Percentiles rank a stretch among this genome's conserved stretches.
Conservation (phyloP, 2,888 invertebrate genomes). For the Sarcophaga rosellei region DNA sequence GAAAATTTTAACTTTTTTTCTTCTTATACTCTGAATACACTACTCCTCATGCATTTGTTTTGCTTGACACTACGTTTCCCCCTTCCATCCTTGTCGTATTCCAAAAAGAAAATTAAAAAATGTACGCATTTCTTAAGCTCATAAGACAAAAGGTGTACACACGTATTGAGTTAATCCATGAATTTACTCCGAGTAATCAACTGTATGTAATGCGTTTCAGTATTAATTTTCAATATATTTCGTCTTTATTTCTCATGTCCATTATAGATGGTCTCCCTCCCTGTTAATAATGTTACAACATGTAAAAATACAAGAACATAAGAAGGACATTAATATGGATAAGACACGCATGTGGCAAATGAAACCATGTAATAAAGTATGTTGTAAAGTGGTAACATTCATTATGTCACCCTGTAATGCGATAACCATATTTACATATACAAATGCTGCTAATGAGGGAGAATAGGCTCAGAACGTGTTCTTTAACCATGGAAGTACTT, state of each 20-base stretch:
- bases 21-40: too few relatives aligned
- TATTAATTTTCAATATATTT: constrained; percentile 50
- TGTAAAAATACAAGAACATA: background rate
- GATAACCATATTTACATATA: background rate
- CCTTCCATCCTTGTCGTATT: background rate
- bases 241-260: background rate
- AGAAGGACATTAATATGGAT: background rate
- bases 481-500: too few relatives aligned
- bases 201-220: constrained; percentile 55
- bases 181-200: constrained; percentile 52
- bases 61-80: too few relatives aligned
- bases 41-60: too few relatives aligned
- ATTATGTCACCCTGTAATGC: background rate
- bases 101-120: background rate
- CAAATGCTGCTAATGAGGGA: background rate
- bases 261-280: background rate
- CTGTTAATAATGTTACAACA: too few relatives aligned
- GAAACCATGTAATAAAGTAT: background rate
- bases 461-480: background rate
- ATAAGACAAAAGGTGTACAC: background rate
- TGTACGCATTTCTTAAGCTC: too few relatives aligned
- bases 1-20: too few relatives aligned
- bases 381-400: background rate
- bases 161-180: background rate
- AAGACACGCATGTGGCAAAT: background rate